Evolutionary conservation across 2,888 invertebrate genomes (phyloP), one percentile per base, ranked within the genome.

Genomic region (Falcaria lacertinaria): DNA sequence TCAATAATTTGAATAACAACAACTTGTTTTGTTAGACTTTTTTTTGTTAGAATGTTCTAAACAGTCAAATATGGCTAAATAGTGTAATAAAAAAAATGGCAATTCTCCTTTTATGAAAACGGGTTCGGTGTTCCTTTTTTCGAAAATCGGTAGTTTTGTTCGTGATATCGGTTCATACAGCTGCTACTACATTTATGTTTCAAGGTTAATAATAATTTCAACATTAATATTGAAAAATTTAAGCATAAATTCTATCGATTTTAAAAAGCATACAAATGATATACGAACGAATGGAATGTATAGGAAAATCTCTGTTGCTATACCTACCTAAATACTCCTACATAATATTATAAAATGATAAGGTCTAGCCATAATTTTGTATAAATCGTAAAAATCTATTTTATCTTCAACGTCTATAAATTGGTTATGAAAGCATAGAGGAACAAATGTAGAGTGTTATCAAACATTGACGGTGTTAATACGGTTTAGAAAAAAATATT

Each of bases 381-480:
- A 60, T 53, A 60, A 43, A 54, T 44, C 56, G 58, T 57, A 56
- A 60, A 58, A 63, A 73, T 63, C 61, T 74, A 72, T 68, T 65
- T 28, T 57, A 68, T 72, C 65, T 62, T 70, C 72, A 73, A 77
- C 70, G 61, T 69, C 67, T 74, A 75, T 58, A 73, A 69, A 74
- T 68, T 56, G 66, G 60, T 58, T 56, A 64, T 63, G 64, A 57
- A 70, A 74, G 77, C 63, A 64, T 63, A 69, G 67, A 65, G 61
- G 69, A 73, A 74, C 57, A 62, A 64, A 54, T 54, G 60, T 57
- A 68, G 54, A 59, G 54, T 60, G 58, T 65, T 66, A 77, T 72
- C 64, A 75, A 80, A 79, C 60, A 51, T 72, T 46, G 68, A 70
- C 64, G 62, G 63, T 67, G 69, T 66, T 63, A 69, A 48, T 37